Base-by-base conservation (phyloP, 1,140 invertebrate species). In the Heterodera schachtii region DNA sequence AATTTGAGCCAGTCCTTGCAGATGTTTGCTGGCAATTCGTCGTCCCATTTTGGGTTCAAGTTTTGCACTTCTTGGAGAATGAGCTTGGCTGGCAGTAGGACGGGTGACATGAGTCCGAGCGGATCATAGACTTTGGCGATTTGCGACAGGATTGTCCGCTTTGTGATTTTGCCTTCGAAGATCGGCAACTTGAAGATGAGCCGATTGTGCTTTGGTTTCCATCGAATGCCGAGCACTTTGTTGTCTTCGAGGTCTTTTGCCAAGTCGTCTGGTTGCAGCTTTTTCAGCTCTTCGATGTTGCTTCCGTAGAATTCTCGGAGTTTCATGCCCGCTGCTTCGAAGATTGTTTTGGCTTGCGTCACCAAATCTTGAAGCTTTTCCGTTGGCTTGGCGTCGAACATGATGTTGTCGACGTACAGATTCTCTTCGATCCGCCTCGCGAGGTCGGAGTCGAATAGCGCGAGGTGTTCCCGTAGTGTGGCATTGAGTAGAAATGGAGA, bases 331-430 rank as follows among this genome's bases (percentile, higher is more conserved):
- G 31, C 73, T 8, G 31, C 13, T 44, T 21, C 41, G 3, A 74
- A 43, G 31, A 74, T 43, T 41, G n/a, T 41, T 11, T 52, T 52
- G 0, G 73, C 21, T 57, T 74, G 21, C 0, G 3, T 4, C 3
- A 47, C 47, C 21, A 44, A 6, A 21, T 4, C 41, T 1, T 4
- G n/a, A 6, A 44, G 46, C 1, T 44, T 8, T 3, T 74, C 73
- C 0, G 31, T 21, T 7, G 5, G 31, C 21, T 9, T 74, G 19
- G 44, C 21, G 8, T 74, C 73, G 8, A 74, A 41, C 73, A 74
- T 31, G n/a, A 74, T 74, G n/a, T 74, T 74, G 21, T 74, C 73
- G 21, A 74, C 73, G 57, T 74, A 73, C 2, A 73, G n/a, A 16
- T 73, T 73, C 31, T 73, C 71, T 6, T 73, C 71, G 19, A 73